phyloP scores from a whole-genome alignment of 2,113 vertebrate species.

The Trachemys scripta region DNA sequence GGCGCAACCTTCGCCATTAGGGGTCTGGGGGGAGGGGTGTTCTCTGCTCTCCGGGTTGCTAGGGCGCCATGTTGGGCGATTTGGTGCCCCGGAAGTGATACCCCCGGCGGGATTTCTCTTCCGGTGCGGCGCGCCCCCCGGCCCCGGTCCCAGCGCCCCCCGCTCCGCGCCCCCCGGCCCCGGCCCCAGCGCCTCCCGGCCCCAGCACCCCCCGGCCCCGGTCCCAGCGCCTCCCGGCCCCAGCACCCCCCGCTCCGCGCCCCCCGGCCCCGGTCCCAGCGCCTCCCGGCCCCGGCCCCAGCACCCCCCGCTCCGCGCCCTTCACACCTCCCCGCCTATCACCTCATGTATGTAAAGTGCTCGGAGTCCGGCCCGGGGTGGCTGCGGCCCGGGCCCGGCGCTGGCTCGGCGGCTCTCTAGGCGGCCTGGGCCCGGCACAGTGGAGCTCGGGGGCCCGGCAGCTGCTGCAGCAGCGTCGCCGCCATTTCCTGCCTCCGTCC shows the following conservation, averaged over 20 bases:
- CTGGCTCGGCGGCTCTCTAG: conserved; percentile 26
- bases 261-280: not conserved
- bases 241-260: not conserved
- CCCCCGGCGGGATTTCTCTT: conserved; percentile 61
- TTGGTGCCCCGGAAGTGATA: conserved; percentile 43
- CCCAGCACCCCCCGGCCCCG: not conserved
- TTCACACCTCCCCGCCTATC: conserved; percentile 45
- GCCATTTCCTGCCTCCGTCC: conserved; percentile 70
- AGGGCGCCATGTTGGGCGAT: conserved; percentile 23
- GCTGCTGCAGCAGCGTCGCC: conserved; percentile 70
- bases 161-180: not conserved
- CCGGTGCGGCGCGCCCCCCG: conserved; percentile 58
- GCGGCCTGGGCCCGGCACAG: conserved; percentile 37
- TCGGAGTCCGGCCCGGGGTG: conserved; percentile 79
- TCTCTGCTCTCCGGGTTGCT: not conserved
- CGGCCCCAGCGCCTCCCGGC: too few relatives aligned
- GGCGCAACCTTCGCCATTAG: not conserved
- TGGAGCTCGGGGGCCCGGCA: conserved; percentile 49
- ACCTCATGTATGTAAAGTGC: conserved; percentile 95
- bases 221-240: too few relatives aligned
- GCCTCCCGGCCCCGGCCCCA: not conserved
- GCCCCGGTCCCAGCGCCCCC: not conserved
- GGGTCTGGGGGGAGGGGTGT: not conserved
- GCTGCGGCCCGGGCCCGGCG: conserved; percentile 68
- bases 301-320: not conserved